Percentiles rank a stretch among this genome's conserved stretches.
Conservation (phyloP, 2,888 invertebrate species). For the Tachina lurida region DNA sequence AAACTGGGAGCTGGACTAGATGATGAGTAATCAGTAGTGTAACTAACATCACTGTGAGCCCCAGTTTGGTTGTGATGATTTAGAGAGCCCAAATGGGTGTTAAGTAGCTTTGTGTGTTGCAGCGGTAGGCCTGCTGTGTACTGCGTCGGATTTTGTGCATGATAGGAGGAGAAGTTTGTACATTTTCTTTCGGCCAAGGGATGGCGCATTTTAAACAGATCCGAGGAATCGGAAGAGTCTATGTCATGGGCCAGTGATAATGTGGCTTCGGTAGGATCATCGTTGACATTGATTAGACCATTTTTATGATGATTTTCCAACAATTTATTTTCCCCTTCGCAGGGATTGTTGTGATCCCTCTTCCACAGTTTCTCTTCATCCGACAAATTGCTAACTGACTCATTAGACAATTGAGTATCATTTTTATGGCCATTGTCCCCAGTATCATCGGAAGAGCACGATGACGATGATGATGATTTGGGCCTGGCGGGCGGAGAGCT, state of each 20-base stretch:
- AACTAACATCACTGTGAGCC: slow-evolving; percentile 79
- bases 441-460: slow-evolving; percentile 77
- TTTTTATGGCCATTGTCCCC: slow-evolving; percentile 68
- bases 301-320: slow-evolving; percentile 50
- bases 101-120: slow-evolving; percentile 61
- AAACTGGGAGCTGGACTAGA: slow-evolving; percentile 82
- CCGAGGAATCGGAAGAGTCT: slow-evolving; percentile 79
- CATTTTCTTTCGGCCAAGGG: slow-evolving; percentile 56
- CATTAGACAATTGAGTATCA: slow-evolving; percentile 71
- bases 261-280: slow-evolving; percentile 75
- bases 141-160: slow-evolving; percentile 32
- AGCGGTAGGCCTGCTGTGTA: slow-evolving; percentile 51
- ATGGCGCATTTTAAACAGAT: slow-evolving; percentile 82
- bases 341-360: slow-evolving; percentile 75
- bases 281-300: slow-evolving; percentile 58
- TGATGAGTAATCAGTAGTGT: slow-evolving; percentile 81
- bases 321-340: slow-evolving; percentile 40
- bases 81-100: slow-evolving; percentile 32
- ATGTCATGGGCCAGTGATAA: slow-evolving; percentile 76
- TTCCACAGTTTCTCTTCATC: slow-evolving; percentile 82
- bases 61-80: slow-evolving; percentile 61
- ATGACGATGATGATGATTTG: slow-evolving; percentile 74
- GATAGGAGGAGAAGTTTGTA: slow-evolving; percentile 46
- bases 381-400: slow-evolving; percentile 79
- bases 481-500: slow-evolving; percentile 27